These are phyloP conservation scores for Parasteatoda lunata DNA, from an alignment of 2,888 invertebrate genomes.

Conservation along the genomic window DNA sequence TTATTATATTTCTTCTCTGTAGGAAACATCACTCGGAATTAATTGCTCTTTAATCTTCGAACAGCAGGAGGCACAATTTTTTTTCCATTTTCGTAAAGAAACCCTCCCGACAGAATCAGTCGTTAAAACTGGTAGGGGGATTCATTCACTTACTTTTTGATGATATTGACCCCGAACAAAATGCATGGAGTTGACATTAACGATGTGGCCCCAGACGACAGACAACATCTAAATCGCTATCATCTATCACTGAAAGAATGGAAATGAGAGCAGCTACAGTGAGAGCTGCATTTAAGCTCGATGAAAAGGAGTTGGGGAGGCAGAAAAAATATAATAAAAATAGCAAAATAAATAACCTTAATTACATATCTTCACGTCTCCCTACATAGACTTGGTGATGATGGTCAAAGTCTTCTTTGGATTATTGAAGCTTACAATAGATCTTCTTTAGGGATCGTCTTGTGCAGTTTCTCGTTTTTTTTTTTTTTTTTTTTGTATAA, in stretches of 20 bases:
- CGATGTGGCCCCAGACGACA: background rate
- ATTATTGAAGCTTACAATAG: constrained; percentile 44
- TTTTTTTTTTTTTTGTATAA: background rate
- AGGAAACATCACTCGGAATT: background rate
- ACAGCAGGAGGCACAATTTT: background rate
- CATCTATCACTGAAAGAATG: constrained; percentile 20
- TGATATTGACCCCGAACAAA: background rate
- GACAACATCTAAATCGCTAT: constrained; percentile 7
- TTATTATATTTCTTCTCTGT: background rate
- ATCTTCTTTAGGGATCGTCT: constrained; percentile 13
- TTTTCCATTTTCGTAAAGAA: background rate
- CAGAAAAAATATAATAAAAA: constrained; percentile 29
- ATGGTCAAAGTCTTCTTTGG: constrained; percentile 31
- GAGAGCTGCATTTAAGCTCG: constrained; percentile 21
- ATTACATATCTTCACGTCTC: constrained; percentile 41
- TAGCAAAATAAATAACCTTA: constrained; percentile 53
- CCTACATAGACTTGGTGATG: constrained; percentile 46
- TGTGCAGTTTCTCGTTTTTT: background rate
- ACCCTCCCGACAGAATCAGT: background rate
- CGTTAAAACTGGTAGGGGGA: background rate
- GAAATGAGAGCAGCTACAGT: constrained; percentile 18
- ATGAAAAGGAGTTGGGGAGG: constrained; percentile 15
- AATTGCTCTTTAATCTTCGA: background rate
- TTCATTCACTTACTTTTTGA: background rate
- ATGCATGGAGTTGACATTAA: constrained; percentile 20